Evolutionary conservation across 2,797 vertebrate species (phyloP).

Genomic region (Platyrinchus mystaceus): DNA sequence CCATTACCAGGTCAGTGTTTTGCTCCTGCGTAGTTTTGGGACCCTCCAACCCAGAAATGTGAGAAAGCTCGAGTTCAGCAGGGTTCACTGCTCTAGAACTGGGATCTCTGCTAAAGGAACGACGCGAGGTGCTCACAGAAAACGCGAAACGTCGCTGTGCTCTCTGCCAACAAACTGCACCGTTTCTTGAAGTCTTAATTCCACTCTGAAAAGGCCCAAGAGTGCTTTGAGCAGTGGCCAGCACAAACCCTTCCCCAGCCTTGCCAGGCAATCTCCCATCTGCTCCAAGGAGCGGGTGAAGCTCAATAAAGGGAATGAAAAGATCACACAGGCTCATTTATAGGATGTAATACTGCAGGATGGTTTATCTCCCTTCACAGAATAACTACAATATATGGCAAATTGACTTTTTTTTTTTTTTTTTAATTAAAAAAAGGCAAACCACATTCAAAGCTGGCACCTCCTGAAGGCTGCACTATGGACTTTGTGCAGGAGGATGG

Average conservation of each 20-base stretch:
- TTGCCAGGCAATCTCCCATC: not conserved
- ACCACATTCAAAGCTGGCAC: not conserved
- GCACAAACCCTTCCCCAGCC: not conserved
- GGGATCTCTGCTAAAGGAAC: not conserved
- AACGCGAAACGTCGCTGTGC: fast-evolving
- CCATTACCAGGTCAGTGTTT: not conserved
- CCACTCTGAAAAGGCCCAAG: not conserved
- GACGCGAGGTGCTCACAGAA: not conserved
- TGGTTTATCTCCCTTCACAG: not conserved
- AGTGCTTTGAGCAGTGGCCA: not conserved
- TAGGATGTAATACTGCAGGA: not conserved
- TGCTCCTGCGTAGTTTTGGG: not conserved
- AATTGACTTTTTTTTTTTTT: not conserved
- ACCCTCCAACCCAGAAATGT: not conserved
- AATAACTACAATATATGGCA: not conserved
- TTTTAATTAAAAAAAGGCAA: not conserved
- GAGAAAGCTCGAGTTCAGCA: not conserved
- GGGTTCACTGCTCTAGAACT: not conserved
- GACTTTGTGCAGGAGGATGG: not conserved
- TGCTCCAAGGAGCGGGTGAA: not conserved
- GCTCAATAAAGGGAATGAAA: not conserved
- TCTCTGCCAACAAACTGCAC: not conserved
- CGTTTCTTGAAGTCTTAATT: not conserved
- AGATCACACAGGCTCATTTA: not conserved
- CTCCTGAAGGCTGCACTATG: not conserved